A percentile compares a stretch with the other conserved stretches of the same genome.
phyloP scores from a whole-genome alignment of 2,113 vertebrate species.

The Poecilia latipinna region DNA sequence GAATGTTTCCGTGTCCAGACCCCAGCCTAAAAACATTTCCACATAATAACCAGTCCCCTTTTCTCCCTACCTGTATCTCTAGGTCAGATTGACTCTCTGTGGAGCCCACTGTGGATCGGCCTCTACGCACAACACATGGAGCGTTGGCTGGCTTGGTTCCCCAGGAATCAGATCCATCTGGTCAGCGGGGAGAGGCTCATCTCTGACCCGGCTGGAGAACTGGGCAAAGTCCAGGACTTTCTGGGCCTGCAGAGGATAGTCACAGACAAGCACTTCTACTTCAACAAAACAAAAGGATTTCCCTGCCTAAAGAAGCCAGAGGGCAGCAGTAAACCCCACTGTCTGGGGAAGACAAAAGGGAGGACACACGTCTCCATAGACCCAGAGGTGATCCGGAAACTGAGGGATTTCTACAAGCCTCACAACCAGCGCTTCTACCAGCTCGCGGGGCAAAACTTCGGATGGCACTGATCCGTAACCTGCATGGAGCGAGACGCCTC shows the following conservation, averaged over 20 bases:
- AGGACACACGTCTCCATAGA: constrained; percentile 78
- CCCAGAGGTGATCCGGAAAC: constrained; percentile 71
- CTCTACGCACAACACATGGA: constrained; percentile 84
- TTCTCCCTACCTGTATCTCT: constrained; percentile 11
- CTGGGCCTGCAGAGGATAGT: constrained; percentile 83
- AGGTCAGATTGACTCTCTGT: constrained; percentile 79
- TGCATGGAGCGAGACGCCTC: constrained; percentile 2
- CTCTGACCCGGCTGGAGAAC: constrained; percentile 80
- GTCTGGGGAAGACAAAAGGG: constrained; percentile 84
- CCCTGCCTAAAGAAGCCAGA: constrained; percentile 85
- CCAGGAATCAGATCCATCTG: constrained; percentile 81
- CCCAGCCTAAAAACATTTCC: no score
- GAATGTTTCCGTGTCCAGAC: no score
- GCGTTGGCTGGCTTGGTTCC: constrained; percentile 83
- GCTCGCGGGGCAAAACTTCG: constrained; percentile 82
- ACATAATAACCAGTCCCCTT: background rate
- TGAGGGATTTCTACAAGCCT: constrained; percentile 81
- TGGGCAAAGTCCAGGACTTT: constrained; percentile 84
- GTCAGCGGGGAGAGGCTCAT: constrained; percentile 83
- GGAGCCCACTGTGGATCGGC: constrained; percentile 85
- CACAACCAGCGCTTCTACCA: constrained; percentile 83
- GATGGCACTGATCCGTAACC: constrained; percentile 77
- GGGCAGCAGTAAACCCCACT: constrained; percentile 86
- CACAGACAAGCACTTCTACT: constrained; percentile 86
- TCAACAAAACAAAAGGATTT: constrained; percentile 86